Base-by-base conservation (phyloP, 2,888 invertebrate genomes). In the Miltochrista miniata region DNA sequence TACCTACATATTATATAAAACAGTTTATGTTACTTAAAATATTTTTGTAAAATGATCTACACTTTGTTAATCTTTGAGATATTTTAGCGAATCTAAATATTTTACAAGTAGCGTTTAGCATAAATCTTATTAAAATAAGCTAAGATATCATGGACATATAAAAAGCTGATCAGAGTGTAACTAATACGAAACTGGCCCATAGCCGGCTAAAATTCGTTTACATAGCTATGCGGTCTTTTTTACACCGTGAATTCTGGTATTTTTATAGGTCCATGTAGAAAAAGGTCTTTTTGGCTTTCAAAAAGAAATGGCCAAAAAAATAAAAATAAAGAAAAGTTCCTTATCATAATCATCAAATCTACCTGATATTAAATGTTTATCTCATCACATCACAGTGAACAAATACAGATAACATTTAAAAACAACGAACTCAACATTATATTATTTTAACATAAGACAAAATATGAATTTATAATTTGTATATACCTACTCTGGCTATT, bases 41-140 rank as follows among this genome's bases (percentile, higher is more conserved):
- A 24, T 24, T 48, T 51, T 48, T 58, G 37, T 48, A 53, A 38
- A 57, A 57, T 52, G 56, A 66, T 69, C 60, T 68, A 67, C 70
- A 56, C 56, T 49, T 64, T 68, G 72, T 75, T 75, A 72, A 67
- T 65, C 65, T 63, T 68, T 65, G 53, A 70, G 64, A 69, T 74
- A 71, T 72, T 72, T 69, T 70, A 72, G 63, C 51, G 64, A 69
- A 71, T 70, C 68, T 69, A 51, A 43, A 52, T 54, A 54, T 49
- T 44, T 53, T 52, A 59, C 39, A 64, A 51, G 24, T 52, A 55
- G 39, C 50, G 29, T 45, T n/a, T 46, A 56, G 45, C 54, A 59
- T 48, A 50, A 48, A 55, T 52, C 44, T 54, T 52, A 53, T 51
- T 54, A 41, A 39, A 40, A 68, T 51, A 40, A 52, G 14, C 34